Base-by-base conservation (phyloP, 23 tunicate genomes). In the Clavelina lepadiformis region DNA sequence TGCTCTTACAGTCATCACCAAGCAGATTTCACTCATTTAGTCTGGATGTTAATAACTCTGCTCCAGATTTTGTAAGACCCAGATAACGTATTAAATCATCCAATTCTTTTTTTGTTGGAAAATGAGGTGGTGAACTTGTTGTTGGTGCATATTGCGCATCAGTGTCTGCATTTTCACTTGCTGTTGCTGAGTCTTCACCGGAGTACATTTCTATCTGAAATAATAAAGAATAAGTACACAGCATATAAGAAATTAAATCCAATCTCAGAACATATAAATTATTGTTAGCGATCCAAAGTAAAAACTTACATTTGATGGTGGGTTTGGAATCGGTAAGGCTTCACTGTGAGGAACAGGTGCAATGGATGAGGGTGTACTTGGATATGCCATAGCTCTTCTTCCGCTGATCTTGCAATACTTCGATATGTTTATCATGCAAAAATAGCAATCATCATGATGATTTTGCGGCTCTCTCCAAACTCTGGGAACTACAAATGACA, bases 111-210 rank as follows among this genome's bases (percentile, higher is more conserved):
- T 66, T 46, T 46, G 56, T 46, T 5, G 56, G 72, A 66, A 66
- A 66, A 46, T 46, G 57, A 46, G 57, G 72, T 66, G 26, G 23
- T 45, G 36, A 66, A 28, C 56, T 66, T 66, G 50, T 63, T 34
- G 35, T 28, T 66, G 57, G 56, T 66, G 35, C 56, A 33, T 46
- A 66, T 45, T 66, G 3, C 34, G 56, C 72, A 66, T 66, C 72
- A 66, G 57, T 46, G 56, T 45, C 45, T 66, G 57, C 8, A 46
- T 46, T 46, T 45, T 46, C 56, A 3, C 35, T 66, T 46, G 49
- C 50, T 63, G 72, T 66, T 66, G 72, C 57, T 66, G 57, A 66
- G 57, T 66, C 56, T 66, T 66, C 22, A 66, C 72, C 47, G 45
- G 27, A 66, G 7, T 45, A 66, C 34, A 25, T 66, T 66, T 66